These are phyloP conservation scores for Theonella swinhoei DNA, from an alignment of 37 sponge, comb jelly and placozoan species.

Conservation along the genomic window DNA sequence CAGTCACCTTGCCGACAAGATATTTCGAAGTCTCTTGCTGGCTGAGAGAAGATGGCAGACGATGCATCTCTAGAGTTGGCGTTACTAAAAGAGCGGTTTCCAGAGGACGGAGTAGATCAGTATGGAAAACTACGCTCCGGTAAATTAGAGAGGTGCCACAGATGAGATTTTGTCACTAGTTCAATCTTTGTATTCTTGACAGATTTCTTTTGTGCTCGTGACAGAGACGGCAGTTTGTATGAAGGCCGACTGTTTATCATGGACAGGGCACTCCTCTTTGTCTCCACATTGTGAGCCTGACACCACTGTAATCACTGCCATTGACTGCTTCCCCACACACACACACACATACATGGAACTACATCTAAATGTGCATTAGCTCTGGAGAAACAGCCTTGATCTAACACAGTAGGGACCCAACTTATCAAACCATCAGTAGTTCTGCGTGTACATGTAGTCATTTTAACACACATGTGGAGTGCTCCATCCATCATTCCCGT, in stretches of 20 bases:
- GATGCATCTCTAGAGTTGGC: conserved; percentile 19
- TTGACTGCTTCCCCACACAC: not conserved
- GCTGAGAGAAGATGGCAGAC: not conserved
- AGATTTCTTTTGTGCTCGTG: conserved; percentile 67
- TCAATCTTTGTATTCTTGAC: not conserved
- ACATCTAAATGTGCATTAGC: too few relatives aligned
- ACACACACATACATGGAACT: too few relatives aligned
- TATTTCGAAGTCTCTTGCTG: too few relatives aligned
- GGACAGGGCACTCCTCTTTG: conserved; percentile 56
- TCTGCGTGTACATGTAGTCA: too few relatives aligned
- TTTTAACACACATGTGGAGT: too few relatives aligned
- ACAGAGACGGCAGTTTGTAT: not conserved
- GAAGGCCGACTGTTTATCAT: conserved; percentile 62
- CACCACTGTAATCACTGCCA: not conserved
- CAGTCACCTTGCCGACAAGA: not conserved
- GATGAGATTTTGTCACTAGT: not conserved
- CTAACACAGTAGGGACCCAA: too few relatives aligned
- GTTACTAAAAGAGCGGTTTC: conserved; percentile 25
- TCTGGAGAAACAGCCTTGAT: too few relatives aligned
- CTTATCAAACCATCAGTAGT: too few relatives aligned
- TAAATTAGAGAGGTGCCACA: not conserved
- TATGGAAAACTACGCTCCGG: conserved; percentile 23
- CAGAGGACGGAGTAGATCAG: conserved; percentile 1
- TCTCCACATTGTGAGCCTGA: conserved; percentile 53
- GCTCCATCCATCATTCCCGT: too few relatives aligned